Base-by-base conservation (phyloP, 2,888 invertebrate genomes). In the Ochlodes sylvanus region DNA sequence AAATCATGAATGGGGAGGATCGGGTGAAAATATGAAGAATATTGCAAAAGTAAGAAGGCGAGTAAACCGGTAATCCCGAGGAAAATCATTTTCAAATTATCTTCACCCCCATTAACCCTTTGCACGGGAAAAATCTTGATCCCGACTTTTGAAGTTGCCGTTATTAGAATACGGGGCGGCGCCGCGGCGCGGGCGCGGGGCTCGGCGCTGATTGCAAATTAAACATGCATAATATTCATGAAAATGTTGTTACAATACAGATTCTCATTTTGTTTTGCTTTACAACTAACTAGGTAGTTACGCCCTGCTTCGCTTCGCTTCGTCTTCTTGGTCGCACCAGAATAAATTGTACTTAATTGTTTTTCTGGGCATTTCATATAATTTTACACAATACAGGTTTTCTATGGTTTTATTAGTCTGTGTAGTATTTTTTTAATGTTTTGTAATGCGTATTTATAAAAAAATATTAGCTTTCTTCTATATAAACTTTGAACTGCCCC, bases 31-130 rank as follows among this genome's bases (percentile, higher is more conserved):
- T 21, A 15, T 32, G 15, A 42, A 42, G n/a, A 61, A 67, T 61
- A 61, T 42, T 55, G 5, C 3, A 34, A 55, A 67, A 61, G 34
- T 67, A 41, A 34, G 34, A 34, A 44, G 19, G 67, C 19, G 27
- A 55, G 61, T 67, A 55, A 61, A 61, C 27, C 42, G 38, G 55
- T 38, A 62, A 56, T 67, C 55, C 55, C 47, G 56, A 67, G 44
- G 61, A 67, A 60, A 67, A 55, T 55, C 15, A 62, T 62, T 61
- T 67, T 56, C 61, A 9, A 62, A 62, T 55, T 27, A 56, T 47
- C 44, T 55, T 54, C 61, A 54, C 55, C 61, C 60, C 17, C 7
- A 15, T 32, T 47, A 44, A 47, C 47, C 44, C 41, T 56, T 67
- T 55, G n/a, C 38, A 47, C 38, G 62, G 47, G 62, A 68, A 64